Conservation (phyloP, 2,113 vertebrate genomes). For the Ictidomys tridecemlineatus region DNA sequence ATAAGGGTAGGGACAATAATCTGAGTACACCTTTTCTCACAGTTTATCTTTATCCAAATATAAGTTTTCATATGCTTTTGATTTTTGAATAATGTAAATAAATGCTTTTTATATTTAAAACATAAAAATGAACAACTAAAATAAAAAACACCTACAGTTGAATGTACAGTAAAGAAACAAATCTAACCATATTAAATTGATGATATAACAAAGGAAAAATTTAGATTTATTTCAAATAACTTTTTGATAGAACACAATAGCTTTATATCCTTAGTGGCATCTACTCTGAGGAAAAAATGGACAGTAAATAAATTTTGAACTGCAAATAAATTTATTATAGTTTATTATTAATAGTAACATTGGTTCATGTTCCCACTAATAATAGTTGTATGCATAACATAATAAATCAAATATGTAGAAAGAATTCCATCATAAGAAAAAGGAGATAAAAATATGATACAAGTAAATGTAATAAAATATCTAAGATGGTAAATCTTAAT, state of each 20-base stretch:
- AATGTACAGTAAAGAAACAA: slow-evolving; percentile 22
- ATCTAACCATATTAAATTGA: background rate
- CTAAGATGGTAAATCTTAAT: background rate
- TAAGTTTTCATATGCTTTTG: background rate
- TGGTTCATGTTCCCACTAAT: background rate
- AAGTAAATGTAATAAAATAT: slow-evolving; percentile 1
- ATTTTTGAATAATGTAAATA: background rate
- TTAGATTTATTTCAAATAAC: background rate
- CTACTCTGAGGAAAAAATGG: background rate
- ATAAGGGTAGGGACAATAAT: background rate
- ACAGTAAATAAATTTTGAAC: background rate
- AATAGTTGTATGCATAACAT: background rate
- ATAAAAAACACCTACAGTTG: background rate
- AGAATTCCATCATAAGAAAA: slow-evolving; percentile 6
- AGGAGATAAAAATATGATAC: slow-evolving; percentile 11
- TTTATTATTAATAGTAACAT: background rate
- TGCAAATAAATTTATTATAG: background rate
- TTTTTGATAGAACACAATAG: background rate
- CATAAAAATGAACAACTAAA: slow-evolving; percentile 27
- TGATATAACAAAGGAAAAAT: background rate
- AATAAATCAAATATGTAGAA: background rate
- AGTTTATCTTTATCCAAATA: background rate
- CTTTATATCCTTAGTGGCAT: background rate
- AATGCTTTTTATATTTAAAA: background rate
- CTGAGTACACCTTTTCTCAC: background rate